Base-by-base conservation (phyloP, 2,797 vertebrate genomes). In the Chromobotia macracanthus region DNA sequence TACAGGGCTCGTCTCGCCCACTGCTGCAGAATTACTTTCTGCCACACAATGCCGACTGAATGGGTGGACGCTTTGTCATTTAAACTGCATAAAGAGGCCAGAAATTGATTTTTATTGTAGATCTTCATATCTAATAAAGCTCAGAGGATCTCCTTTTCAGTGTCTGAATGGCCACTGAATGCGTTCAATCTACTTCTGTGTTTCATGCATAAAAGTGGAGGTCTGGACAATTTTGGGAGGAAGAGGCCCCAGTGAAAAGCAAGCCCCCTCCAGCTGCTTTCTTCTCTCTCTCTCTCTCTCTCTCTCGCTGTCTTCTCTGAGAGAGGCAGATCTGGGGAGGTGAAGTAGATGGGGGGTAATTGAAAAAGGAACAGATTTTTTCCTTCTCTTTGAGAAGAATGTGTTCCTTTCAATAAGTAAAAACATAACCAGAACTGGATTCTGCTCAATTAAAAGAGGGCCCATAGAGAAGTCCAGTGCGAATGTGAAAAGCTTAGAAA, bases 61-160 rank as follows among this genome's bases (percentile, higher is more conserved):
- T 97, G 95, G 96, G 94, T 93, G 92, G 93, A 94, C 94, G 95
- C 96, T 98, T 99, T 99, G 97, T 99, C 97, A 98, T 99, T 99
- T 99, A 99, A 99, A 99, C 96, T 97, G 96, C 97, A 99, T 99
- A 98, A 99, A 99, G 97, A 99, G 97, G 94, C 94, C 96, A 98
- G 97, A 99, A 99, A 99, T 99, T 97, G 97, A 99, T 99, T 99
- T 99, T 99, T 97, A 99, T 98, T 99, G 97, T 98, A 96, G 95
- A 99, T 99, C 97, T 99, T 99, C 97, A 99, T 99, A 99, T 99
- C 96, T 99, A 99, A 99, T 99, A 99, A 99, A 98, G 96, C 97
- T 98, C 96, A 94, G 96, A 98, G 96, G 97, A 95, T 96, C 95
- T 95, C 96, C 94, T 97, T 99, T 99, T 98, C 95, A 94, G 94